A percentile compares a stretch with the other conserved stretches of the same genome.
Conservation (phyloP, 2,888 invertebrate genomes). For the Chalcosyrphus nemorum region DNA sequence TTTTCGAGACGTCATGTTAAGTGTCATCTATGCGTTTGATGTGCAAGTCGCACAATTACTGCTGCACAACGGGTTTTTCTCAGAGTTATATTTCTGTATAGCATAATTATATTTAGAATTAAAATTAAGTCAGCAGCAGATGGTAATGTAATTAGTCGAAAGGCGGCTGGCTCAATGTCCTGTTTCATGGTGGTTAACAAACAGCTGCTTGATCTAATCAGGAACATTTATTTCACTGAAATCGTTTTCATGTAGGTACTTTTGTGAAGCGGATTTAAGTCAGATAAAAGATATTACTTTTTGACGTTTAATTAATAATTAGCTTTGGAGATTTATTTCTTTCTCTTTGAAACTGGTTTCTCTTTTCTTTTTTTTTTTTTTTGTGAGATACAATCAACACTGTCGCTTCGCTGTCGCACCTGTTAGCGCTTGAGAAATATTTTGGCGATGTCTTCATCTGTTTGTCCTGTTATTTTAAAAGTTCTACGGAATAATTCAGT, state of each 20-base stretch:
- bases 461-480: neutral
- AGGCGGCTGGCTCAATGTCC: neutral
- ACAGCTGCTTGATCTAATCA: neutral
- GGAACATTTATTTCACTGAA: neutral
- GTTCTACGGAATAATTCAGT: neutral
- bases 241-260: neutral
- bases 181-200: neutral
- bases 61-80: conserved; percentile 14
- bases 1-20: conserved; percentile 63
- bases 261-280: neutral
- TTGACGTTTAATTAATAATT: neutral
- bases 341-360: conserved; percentile 2
- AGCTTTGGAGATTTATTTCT: neutral
- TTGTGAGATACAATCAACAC: neutral
- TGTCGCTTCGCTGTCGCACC: neutral
- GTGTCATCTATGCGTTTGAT: conserved; percentile 56
- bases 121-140: neutral
- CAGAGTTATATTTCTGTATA: neutral
- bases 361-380: neutral
- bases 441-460: neutral
- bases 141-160: neutral
- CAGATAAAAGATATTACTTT: neutral
- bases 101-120: conserved; percentile 8
- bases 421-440: neutral
- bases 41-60: conserved; percentile 36